Evolutionary conservation across 2,888 invertebrate genomes (phyloP).

Genomic region (Trichogramma evanescens): DNA sequence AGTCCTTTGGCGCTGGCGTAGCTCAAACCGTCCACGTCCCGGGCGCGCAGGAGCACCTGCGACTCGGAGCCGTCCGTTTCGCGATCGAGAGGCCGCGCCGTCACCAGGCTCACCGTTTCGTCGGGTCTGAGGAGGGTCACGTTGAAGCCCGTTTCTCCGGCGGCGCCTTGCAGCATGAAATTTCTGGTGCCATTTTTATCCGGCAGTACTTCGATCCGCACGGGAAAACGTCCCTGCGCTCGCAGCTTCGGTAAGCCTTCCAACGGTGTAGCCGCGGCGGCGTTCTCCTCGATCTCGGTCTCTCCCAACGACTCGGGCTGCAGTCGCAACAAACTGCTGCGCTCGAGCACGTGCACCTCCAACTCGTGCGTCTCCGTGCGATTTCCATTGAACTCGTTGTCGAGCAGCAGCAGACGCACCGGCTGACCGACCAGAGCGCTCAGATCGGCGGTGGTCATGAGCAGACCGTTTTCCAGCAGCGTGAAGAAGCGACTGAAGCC

Average conservation of each 20-base stretch:
- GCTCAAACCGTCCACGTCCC: constrained; percentile 72
- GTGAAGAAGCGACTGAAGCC: constrained; percentile 81
- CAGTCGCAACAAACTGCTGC: constrained; percentile 75
- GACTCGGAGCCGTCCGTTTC: constrained; percentile 55
- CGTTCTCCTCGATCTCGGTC: constrained; percentile 72
- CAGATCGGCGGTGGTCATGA: constrained; percentile 85
- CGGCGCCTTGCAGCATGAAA: constrained; percentile 65
- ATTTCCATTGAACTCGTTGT: constrained; percentile 67
- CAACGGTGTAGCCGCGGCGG: constrained; percentile 64
- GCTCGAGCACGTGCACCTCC: constrained; percentile 75
- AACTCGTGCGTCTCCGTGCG: constrained; percentile 73
- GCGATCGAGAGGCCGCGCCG: constrained; percentile 69
- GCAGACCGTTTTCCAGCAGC: constrained; percentile 76
- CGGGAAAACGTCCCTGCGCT: constrained; percentile 62
- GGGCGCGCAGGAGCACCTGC: constrained; percentile 66
- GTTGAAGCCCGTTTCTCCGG: constrained; percentile 48
- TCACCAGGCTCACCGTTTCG: constrained; percentile 68
- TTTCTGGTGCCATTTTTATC: constrained; percentile 54
- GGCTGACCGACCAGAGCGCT: constrained; percentile 74
- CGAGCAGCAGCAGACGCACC: constrained; percentile 69
- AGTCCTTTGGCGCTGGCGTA: constrained; percentile 70
- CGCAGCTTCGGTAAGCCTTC: constrained; percentile 65
- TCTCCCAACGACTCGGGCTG: constrained; percentile 57
- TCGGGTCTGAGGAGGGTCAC: constrained; percentile 36
- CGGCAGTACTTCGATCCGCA: constrained; percentile 73